Conservation (phyloP, 1,140 invertebrate species). For the Ostrea denselamellosa region DNA sequence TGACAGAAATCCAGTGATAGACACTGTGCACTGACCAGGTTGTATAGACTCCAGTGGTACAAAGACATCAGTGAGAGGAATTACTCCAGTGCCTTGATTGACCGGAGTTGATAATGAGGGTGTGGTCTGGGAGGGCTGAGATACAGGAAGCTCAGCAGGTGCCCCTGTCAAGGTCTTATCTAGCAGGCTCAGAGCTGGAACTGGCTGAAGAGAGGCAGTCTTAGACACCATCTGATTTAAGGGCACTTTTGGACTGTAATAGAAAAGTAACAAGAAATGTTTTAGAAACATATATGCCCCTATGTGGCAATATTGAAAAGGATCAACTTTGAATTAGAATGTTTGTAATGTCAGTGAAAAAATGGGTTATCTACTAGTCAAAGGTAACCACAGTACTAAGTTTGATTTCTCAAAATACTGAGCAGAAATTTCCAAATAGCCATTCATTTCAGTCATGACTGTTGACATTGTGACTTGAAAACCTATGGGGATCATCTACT, state of each 20-base stretch:
- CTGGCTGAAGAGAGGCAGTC: background rate
- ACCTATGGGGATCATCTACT: too few relatives aligned
- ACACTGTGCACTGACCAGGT: slow-evolving; percentile 81
- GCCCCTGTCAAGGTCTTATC: background rate
- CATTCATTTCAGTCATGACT: too few relatives aligned
- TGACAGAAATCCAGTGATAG: background rate
- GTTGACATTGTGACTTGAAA: too few relatives aligned
- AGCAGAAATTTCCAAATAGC: too few relatives aligned
- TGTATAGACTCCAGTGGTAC: slow-evolving; percentile 87
- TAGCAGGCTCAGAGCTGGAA: background rate
- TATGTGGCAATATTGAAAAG: too few relatives aligned
- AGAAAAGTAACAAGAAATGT: background rate
- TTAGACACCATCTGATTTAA: slow-evolving; percentile 6
- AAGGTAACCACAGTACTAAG: too few relatives aligned
- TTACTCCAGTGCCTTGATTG: slow-evolving; percentile 59
- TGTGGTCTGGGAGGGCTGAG: slow-evolving; percentile 57
- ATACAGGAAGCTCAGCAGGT: background rate
- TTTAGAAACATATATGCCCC: too few relatives aligned
- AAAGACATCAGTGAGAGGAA: slow-evolving; percentile 85
- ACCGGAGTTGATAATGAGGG: slow-evolving; percentile 44
- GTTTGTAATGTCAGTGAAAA: too few relatives aligned
- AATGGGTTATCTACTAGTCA: too few relatives aligned
- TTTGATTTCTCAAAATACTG: too few relatives aligned
- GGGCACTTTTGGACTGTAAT: background rate
- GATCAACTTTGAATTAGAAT: too few relatives aligned